Base-by-base conservation (phyloP, 2,888 invertebrate species). In the Aquatica leii region DNA sequence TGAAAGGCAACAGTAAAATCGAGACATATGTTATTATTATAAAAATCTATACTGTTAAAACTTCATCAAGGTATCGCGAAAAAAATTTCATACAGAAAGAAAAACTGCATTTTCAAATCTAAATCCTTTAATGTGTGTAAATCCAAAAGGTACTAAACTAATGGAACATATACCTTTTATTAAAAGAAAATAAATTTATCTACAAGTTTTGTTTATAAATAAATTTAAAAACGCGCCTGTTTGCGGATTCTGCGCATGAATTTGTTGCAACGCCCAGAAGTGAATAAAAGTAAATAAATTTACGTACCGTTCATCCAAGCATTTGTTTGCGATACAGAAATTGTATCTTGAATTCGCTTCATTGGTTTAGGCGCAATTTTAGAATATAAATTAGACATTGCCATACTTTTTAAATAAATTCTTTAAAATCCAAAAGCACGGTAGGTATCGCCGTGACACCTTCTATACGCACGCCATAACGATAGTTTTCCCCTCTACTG, bases 301-400 rank as follows among this genome's bases (percentile, higher is more conserved):
- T 43, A 61, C 58, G 52, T 86, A 93, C 93, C 93, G 82, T 93
- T 92, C 85, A 92, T 91, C 93, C 93, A 94, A 76, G 91, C 88
- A 81, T 90, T 92, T 41, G 92, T 90, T 84, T 93, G 93, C 57
- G 91, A 88, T 74, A 92, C 90, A 68, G 90, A 87, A 85, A 93
- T 89, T 78, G 86, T 87, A 78, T 92, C 92, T 77, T 90, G 90
- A 80, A 89, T 87, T 76, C 92, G 88, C 84, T 92, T 92, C 66
- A 87, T 85, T 68, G 90, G 90, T 82, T 90, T 91, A 71, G 88
- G 86, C 71, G 89, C 86, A 73, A 89, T 90, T 86, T 90, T 90
- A 75, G 89, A 88, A 80, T 90, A 90, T 78, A 90, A 85, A 86
- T 90, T 91, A 75, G 91, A 90, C 91, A 91, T 91, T 78, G 85